Evolutionary conservation across 2,888 invertebrate genomes (phyloP).

Genomic region (Ditula angustiorana): DNA sequence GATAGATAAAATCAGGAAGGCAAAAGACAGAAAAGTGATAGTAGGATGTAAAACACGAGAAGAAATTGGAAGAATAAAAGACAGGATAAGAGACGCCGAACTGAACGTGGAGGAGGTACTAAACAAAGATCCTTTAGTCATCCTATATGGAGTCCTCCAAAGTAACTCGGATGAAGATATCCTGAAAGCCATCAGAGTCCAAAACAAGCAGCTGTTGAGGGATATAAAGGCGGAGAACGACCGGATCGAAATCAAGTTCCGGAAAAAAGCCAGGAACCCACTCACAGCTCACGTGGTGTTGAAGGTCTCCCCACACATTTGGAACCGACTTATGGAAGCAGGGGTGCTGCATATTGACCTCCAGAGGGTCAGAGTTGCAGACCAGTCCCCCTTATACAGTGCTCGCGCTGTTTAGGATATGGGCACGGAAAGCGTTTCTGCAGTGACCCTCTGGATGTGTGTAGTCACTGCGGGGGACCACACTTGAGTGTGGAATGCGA

Average conservation of each 20-base stretch:
- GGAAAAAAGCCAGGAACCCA: neutral
- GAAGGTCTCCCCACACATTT: constrained; percentile 10
- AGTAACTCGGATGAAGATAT: constrained; percentile 10
- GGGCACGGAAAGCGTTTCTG: constrained; percentile 30
- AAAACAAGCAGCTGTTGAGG: constrained; percentile 5
- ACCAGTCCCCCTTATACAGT: constrained; percentile 40
- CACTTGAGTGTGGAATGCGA: constrained; percentile 10
- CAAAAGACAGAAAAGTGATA: constrained; percentile 32
- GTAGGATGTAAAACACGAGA: constrained; percentile 17
- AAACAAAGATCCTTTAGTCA: neutral
- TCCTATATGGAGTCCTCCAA: neutral
- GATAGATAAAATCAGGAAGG: constrained; percentile 36
- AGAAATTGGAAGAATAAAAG: neutral
- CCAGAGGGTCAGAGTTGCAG: constrained; percentile 20
- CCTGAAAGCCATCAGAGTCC: neutral
- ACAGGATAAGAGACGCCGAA: neutral
- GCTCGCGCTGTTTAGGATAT: constrained; percentile 35
- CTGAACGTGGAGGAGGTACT: neutral
- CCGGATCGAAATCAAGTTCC: neutral
- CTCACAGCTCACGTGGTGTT: constrained; percentile 11
- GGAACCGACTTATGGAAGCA: neutral
- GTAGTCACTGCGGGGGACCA: constrained; percentile 12
- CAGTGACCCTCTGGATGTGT: neutral
- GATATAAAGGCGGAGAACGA: neutral
- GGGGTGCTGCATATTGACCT: constrained; percentile 21